Evolutionary conservation across 1,140 invertebrate genomes (phyloP).

Genomic region (Drosophila takahashii): DNA sequence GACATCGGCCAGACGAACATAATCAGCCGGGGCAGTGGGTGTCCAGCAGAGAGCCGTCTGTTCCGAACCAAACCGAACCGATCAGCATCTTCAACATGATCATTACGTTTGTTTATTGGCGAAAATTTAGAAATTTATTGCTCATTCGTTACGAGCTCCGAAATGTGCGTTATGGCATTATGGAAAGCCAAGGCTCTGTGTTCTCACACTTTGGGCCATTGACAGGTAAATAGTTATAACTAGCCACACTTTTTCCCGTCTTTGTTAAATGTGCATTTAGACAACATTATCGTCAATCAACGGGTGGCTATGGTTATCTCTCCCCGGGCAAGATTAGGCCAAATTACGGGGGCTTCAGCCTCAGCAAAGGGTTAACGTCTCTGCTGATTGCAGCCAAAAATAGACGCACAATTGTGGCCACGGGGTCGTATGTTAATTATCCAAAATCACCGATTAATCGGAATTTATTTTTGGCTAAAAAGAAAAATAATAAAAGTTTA

Average conservation of each 20-base stretch:
- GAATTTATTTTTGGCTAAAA: slow-evolving; percentile 20
- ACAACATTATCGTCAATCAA: slow-evolving; percentile 71
- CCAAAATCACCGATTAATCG: slow-evolving; percentile 24
- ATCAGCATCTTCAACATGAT: slow-evolving; percentile 71
- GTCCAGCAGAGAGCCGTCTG: slow-evolving; percentile 51
- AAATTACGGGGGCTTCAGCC: slow-evolving; percentile 53
- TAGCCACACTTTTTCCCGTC: slow-evolving; percentile 15
- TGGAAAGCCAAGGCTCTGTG: slow-evolving; percentile 56
- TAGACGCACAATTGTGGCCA: too few species aligned
- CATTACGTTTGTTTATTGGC: slow-evolving; percentile 79
- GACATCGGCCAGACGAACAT: slow-evolving; percentile 68
- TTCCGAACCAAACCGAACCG: slow-evolving; percentile 13
- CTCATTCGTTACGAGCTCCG: slow-evolving; percentile 63
- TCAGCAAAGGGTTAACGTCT: slow-evolving; percentile 3
- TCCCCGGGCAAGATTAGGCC: slow-evolving; percentile 56
- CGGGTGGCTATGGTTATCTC: slow-evolving; percentile 30
- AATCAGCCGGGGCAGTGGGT: slow-evolving; percentile 74
- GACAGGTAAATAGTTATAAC: slow-evolving; percentile 67
- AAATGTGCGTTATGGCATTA: slow-evolving; percentile 49
- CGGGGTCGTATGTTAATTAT: slow-evolving; percentile 58
- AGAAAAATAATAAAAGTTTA: slow-evolving; percentile 4
- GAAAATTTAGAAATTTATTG: slow-evolving; percentile 82
- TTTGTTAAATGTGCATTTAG: slow-evolving; percentile 70
- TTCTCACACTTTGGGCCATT: slow-evolving; percentile 72
- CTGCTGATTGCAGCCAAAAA: slow-evolving; percentile 45